Evolutionary conservation across 1,140 invertebrate species (phyloP).

Genomic region (Zelostemma sp.): DNA sequence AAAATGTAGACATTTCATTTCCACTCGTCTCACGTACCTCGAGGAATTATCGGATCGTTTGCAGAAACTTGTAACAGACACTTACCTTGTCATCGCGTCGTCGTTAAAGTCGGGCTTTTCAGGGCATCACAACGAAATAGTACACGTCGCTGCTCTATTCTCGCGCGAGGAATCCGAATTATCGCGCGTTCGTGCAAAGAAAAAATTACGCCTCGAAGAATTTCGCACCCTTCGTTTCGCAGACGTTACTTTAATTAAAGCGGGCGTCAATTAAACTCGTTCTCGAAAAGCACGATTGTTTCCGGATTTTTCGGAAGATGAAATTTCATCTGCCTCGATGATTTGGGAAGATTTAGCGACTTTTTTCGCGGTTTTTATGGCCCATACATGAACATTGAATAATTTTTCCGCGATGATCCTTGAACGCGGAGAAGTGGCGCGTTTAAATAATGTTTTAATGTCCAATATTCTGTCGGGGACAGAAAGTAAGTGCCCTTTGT

Average conservation of each 20-base stretch:
- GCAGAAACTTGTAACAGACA: conserved; percentile 25
- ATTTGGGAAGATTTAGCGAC: too few relatives aligned
- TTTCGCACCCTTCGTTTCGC: neutral
- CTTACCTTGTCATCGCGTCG: conserved; percentile 32
- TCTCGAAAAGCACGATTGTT: neutral
- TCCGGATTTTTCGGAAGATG: too few relatives aligned
- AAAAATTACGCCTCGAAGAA: conserved; percentile 22
- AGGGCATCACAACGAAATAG: conserved; percentile 15
- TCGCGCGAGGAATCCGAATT: conserved; percentile 14
- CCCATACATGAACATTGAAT: too few relatives aligned
- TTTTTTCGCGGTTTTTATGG: too few relatives aligned
- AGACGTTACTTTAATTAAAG: neutral
- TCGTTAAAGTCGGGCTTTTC: conserved; percentile 19
- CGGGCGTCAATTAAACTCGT: neutral
- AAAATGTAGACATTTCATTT: conserved; percentile 15
- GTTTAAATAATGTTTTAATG: too few relatives aligned
- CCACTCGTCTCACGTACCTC: conserved; percentile 19
- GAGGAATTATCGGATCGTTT: conserved; percentile 21
- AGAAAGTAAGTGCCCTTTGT: too few relatives aligned
- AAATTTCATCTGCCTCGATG: neutral
- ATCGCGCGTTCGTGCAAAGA: conserved; percentile 20
- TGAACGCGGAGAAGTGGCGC: too few relatives aligned
- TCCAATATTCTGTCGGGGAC: too few relatives aligned
- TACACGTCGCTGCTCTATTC: conserved; percentile 11
- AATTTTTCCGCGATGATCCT: too few relatives aligned